These are phyloP conservation scores for Oscheius sp. DNA, from an alignment of 2,888 invertebrate genomes.

Conservation along the genomic window DNA sequence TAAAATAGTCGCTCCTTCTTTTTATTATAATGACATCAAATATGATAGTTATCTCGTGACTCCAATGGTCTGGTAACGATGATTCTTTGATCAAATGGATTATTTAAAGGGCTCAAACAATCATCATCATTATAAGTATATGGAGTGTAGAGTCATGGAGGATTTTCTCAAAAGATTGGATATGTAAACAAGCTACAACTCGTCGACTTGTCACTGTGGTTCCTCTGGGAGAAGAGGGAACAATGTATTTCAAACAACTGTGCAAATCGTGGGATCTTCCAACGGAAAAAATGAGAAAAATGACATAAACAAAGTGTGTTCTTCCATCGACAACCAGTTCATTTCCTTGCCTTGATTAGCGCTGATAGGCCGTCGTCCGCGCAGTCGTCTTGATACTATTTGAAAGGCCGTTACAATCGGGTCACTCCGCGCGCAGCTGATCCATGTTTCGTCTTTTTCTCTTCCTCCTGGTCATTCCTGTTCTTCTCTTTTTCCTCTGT, in stretches of 20 bases:
- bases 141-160: constrained; percentile 1
- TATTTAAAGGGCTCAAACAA: constrained; percentile 8
- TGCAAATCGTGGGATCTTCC: constrained; percentile 3
- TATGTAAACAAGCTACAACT: background rate
- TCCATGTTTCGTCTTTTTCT: background rate
- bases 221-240: background rate
- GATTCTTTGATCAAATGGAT: background rate
- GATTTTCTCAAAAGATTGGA: background rate
- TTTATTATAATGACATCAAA: background rate
- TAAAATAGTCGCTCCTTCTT: background rate
- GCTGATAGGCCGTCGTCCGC: constrained; percentile 9
- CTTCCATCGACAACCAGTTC: too few species aligned
- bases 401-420: constrained; percentile 15
- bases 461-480: background rate
- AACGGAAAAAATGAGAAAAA: background rate
- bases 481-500: background rate
- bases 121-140: background rate
- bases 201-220: background rate
- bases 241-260: background rate
- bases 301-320: too few species aligned
- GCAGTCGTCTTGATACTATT: constrained; percentile 21
- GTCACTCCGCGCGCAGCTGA: background rate
- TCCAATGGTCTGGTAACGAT: background rate
- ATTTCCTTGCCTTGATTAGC: background rate
- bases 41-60: background rate